Evolutionary conservation across 2,888 invertebrate species (phyloP), one percentile per base, ranked within the genome.

Genomic region (Noctua comes): DNA sequence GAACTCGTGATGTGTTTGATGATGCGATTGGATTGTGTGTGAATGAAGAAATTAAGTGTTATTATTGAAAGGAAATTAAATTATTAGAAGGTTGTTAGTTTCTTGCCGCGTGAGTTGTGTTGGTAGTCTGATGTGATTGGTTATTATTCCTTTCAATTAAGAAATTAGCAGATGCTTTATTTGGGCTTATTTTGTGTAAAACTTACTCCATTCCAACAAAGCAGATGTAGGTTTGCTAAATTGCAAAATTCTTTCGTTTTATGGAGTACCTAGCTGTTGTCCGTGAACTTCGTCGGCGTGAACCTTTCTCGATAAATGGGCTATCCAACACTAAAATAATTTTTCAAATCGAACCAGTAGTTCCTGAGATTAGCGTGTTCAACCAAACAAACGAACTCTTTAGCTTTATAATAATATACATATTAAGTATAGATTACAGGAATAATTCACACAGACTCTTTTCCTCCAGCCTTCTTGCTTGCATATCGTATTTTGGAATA

Each of bases 1-100:
- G 79, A 80, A 87, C 24, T 83, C 87, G 82, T 86, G 81, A 86
- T 75, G 79, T 79, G 87, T 75, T 82, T 79, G 69, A 76, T 24
- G 80, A 85, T 83, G 24, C 36, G 27, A 69, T 24, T 77, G 46
- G 51, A 48, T 46, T 68, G 36, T 77, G 64, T 68, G 72, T 79
- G 73, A 74, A 77, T 65, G 59, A 59, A 76, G 72, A 48, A 64
- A 75, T 74, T 65, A 72, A 51, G n/a, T 18, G 7, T 66, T 73
- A 54, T 76, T 64, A 64, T 57, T 71, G 57, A 57, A 57, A 65
- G 80, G 57, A 72, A 48, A 46, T 71, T 36, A 36, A 65, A 71
- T 59, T 51, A 69, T 69, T 59, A 59, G 36, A 46, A 46, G 59
- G 62, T 70, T 10, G n/a, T 82, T 82, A 68, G 48, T 79, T 73